Base-by-base conservation (phyloP, 2,113 vertebrate species). In the Poeciliopsis prolifica region DNA sequence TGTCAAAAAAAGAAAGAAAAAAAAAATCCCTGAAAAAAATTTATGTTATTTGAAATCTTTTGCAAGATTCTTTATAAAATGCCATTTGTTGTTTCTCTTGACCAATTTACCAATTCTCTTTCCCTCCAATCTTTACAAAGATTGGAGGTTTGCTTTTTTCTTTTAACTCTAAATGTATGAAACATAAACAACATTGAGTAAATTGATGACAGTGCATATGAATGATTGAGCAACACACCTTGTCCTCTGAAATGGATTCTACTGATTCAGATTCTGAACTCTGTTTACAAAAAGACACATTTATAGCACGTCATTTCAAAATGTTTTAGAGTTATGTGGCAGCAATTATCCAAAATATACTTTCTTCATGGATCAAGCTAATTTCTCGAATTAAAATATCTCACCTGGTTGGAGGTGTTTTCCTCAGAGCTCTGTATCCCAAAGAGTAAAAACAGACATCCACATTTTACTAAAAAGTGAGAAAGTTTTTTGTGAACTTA, bases 401-500 rank as follows among this genome's bases (percentile, higher is more conserved):
- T 83, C 44, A 85, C 86, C 68, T 90, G 71, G 65, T 60, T 79
- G 62, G 88, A 88, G 14, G 30, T 24, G 61, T 5, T 86, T 80
- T 92, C 91, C 69, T 90, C 85, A 40, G 88, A 90, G 78, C 88
- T 91, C 91, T 93, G 78, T 54, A 84, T 75, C 9, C 74, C 26
- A 88, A 72, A 86, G 14, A 17, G 13, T 28, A 1, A 9, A 24
- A 79, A 28, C 4, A 33, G 1, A 78, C 3, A 81, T 0, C 19
- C 4, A 2, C 5, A 54, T 19, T 5, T 30, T 31, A 26, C 1
- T 54, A 3, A 73, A 75, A 40, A 58, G 12, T 61, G 4, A 31
- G 2, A 10, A 29, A 2, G 71, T 60, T 30, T 13, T 3, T 17
- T 58, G 5, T 58, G 9, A 58, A 58, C 15, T 42, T 3, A 4